Conservation (phyloP, 2,797 vertebrate genomes). For the Pogoniulus pusillus region DNA sequence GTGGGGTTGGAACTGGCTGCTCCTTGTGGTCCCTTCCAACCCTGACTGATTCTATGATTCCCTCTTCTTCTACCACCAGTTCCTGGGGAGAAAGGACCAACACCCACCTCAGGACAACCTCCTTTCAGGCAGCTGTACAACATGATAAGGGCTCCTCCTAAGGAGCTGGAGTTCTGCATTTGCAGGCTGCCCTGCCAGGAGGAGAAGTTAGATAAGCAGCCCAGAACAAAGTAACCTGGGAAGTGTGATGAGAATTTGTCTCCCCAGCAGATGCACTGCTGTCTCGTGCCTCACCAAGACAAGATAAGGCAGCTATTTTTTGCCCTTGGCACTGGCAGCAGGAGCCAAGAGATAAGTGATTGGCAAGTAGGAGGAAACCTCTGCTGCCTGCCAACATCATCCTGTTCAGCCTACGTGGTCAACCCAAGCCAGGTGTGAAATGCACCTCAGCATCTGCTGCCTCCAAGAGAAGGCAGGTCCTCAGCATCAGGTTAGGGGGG, state of each 20-base stretch:
- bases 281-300: not conserved
- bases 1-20: too few species aligned
- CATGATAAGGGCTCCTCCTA: too few species aligned
- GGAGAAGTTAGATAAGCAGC: not conserved
- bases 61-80: too few species aligned
- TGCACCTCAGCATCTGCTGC: not conserved
- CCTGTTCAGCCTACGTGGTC: rapidly evolving
- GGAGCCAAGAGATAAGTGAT: not conserved
- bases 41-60: too few species aligned
- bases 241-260: not conserved
- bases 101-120: too few species aligned
- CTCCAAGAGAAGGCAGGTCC: not conserved
- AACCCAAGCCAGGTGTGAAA: not conserved
- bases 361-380: not conserved
- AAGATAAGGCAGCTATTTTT: not conserved
- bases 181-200: not conserved
- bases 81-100: too few species aligned
- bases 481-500: too few species aligned
- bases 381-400: not conserved
- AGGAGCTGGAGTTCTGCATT: too few species aligned
- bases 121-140: too few species aligned
- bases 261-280: not conserved
- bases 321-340: not conserved
- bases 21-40: too few species aligned
- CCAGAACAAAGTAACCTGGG: not conserved